Percentiles rank a stretch among this genome's conserved stretches.
Conservation (phyloP, 2,888 invertebrate genomes). For the Zygogramma bicolorata region DNA sequence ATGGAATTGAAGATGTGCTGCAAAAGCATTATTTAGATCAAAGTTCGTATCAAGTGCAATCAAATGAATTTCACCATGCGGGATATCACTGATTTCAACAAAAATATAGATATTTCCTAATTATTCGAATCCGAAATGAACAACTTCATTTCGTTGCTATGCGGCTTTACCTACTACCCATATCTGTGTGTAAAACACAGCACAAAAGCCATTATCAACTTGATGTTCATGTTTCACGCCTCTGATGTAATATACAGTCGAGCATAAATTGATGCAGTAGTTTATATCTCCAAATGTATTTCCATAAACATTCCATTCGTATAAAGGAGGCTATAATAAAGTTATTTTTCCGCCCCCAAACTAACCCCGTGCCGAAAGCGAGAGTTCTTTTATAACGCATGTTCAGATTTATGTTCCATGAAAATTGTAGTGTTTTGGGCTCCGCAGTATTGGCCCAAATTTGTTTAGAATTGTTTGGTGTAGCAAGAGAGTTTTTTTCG, state of each 20-base stretch:
- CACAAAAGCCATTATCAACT: background rate
- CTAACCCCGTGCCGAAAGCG: background rate
- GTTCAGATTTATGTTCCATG: slow-evolving; percentile 24
- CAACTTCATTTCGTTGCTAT: too few relatives aligned
- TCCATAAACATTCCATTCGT: slow-evolving; percentile 36
- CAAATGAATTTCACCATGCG: too few relatives aligned
- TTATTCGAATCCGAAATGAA: too few relatives aligned
- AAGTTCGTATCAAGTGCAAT: too few relatives aligned
- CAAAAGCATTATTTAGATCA: too few relatives aligned
- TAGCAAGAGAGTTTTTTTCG: background rate
- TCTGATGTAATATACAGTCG: slow-evolving; percentile 2
- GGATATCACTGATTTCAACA: too few relatives aligned
- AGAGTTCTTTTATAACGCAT: slow-evolving; percentile 13
- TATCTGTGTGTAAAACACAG: background rate
- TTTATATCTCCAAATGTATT: slow-evolving; percentile 33
- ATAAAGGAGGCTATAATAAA: slow-evolving; percentile 38
- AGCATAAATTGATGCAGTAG: slow-evolving; percentile 24
- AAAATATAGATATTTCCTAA: too few relatives aligned
- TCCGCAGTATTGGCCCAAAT: background rate
- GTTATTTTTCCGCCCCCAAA: slow-evolving; percentile 29
- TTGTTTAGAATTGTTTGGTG: too few relatives aligned
- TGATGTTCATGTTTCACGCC: background rate
- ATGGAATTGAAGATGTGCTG: too few relatives aligned
- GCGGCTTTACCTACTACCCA: too few relatives aligned
- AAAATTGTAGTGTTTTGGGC: slow-evolving; percentile 17